Evolutionary conservation across 1,140 invertebrate species (phyloP).

Genomic region (Aphelinus atriplicis): DNA sequence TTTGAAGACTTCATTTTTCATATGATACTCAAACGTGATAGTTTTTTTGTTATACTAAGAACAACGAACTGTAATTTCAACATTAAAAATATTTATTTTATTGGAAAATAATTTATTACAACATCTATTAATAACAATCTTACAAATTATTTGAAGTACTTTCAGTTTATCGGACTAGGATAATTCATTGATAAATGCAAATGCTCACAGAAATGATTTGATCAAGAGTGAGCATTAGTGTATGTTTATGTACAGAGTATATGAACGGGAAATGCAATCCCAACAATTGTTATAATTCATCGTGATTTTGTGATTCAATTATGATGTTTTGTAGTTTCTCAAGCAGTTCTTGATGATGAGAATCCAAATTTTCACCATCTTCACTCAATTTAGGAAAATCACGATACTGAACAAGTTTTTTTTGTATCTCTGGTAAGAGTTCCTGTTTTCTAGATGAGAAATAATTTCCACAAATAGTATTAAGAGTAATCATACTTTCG

Average conservation of each 20-base stretch:
- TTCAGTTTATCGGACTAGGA: slow-evolving; percentile 31
- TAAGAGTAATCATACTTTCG: slow-evolving; percentile 55
- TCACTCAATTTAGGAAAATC: slow-evolving; percentile 30
- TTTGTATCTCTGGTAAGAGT: slow-evolving; percentile 48
- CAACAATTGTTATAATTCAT: slow-evolving; percentile 52
- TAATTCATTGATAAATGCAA: slow-evolving; percentile 25
- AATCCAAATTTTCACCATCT: slow-evolving; percentile 44
- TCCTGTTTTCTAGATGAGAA: slow-evolving; percentile 43
- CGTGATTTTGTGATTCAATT: slow-evolving; percentile 44
- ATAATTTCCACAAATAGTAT: slow-evolving; percentile 50
- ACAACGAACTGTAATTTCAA: neutral
- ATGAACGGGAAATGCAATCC: slow-evolving; percentile 2
- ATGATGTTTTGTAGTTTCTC: slow-evolving; percentile 45
- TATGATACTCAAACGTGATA: no score
- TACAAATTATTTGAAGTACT: slow-evolving; percentile 16
- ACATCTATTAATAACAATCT: slow-evolving; percentile 29
- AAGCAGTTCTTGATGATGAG: slow-evolving; percentile 45
- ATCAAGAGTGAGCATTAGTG: neutral
- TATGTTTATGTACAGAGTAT: slow-evolving; percentile 23
- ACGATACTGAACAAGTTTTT: slow-evolving; percentile 44
- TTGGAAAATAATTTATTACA: slow-evolving; percentile 54
- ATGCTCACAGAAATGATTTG: neutral
- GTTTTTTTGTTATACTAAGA: no score
- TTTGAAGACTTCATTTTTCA: no score
- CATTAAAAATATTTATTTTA: slow-evolving; percentile 4